Percentiles rank a stretch among this genome's conserved stretches.
Conservation (phyloP, 1,140 invertebrate genomes). For the Caerostris extrusa region DNA sequence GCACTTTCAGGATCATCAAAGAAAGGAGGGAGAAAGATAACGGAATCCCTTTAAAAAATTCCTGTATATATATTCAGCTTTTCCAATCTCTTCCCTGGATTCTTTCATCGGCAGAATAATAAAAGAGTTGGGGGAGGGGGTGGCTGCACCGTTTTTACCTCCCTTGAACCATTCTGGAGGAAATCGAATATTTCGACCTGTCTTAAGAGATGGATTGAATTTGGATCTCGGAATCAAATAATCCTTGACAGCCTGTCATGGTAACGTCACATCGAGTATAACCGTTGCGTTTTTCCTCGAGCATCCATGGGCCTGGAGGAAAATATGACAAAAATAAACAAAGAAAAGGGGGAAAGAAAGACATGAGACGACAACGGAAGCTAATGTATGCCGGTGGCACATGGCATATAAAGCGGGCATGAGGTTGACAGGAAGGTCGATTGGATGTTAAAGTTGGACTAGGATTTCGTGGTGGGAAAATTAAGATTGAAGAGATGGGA, state of each 20-base stretch:
- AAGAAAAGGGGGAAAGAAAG: not conserved
- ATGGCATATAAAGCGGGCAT: not conserved
- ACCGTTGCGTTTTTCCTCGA: not conserved
- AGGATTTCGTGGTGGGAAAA: not conserved
- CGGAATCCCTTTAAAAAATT: too few species aligned
- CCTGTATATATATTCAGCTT: too few species aligned
- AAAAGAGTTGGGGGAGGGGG: not conserved
- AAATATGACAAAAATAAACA: not conserved
- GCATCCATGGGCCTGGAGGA: not conserved
- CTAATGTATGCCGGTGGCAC: not conserved
- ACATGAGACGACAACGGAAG: not conserved
- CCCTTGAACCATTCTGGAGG: not conserved
- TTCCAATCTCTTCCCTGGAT: too few species aligned
- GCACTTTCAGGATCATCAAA: too few species aligned
- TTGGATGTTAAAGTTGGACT: not conserved
- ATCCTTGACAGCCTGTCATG: constrained; percentile 41
- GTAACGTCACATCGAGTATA: not conserved
- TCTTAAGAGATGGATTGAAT: constrained; percentile 53
- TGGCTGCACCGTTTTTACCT: not conserved
- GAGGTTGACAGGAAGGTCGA: constrained; percentile 1
- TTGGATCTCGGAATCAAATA: constrained; percentile 59
- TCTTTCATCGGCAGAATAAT: not conserved
- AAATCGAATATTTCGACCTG: constrained; percentile 50
- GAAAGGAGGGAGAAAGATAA: too few species aligned
- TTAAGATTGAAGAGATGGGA: not conserved